Evolutionary conservation across 2,888 invertebrate genomes (phyloP), one percentile per base, ranked within the genome.

Genomic region (Amaurobius ferox): DNA sequence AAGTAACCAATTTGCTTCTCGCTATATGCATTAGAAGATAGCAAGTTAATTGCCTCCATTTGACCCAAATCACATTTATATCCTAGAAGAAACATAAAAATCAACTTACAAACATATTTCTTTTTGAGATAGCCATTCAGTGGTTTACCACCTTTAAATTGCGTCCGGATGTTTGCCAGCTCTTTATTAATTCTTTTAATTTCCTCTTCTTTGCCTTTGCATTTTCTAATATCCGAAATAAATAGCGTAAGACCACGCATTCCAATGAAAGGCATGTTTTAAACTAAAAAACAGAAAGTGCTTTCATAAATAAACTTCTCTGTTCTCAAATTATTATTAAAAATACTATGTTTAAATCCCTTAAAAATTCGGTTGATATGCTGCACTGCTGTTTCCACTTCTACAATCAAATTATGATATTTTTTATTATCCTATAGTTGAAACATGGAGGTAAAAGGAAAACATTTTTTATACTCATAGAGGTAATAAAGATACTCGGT

Each of bases 61-160:
- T 99, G 98, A 88, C 99, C 99, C 92, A 99, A 99, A 93, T 99
- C 99, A 92, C 99, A 99, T 93, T 99, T 99, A 93, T 99, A 99
- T 89, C 99, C 99, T 90, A 99, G 94, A 89, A 99, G 94, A 93
- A 99, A 99, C 92, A 99, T 99, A 93, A 99, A 99, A 89, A 99
- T 93, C 89, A 99, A 93, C 93, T 99, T 99, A 93, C 99, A 99
- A 87, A 99, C 99, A 94, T 99, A 99, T 93, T 99, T 99, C 94
- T 99, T 99, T 94, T 99, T 99, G 92, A 99, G 99, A 93, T 99
- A 99, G 44, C 99, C 99, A 93, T 99, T 99, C 86, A 99, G 93
- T 70, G 99, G 98, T 94, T 99, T 99, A 92, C 99, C 99, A 92
- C 93, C 99, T 95, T 99, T 99, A 92, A 99, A 99, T 94, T 99